phyloP scores from a whole-genome alignment of 2,888 invertebrate genomes.

The Thumatha senex region DNA sequence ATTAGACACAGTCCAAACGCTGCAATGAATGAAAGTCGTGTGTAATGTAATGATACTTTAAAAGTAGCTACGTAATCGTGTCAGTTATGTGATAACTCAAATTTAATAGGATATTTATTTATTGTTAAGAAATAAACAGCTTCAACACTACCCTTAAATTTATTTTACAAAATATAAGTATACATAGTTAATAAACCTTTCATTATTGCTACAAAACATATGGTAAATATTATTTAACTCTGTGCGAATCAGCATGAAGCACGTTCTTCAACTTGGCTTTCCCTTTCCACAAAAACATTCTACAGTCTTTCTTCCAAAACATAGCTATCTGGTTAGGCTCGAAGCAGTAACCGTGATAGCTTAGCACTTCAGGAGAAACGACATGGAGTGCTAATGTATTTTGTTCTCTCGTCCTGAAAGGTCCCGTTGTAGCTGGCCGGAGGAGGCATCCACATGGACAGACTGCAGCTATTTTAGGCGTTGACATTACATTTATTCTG shows the following conservation, averaged over 20 bases:
- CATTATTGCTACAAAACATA: slow-evolving; percentile 17
- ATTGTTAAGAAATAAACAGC: slow-evolving; percentile 39
- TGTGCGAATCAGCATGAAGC: slow-evolving; percentile 54
- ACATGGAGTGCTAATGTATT: slow-evolving; percentile 70
- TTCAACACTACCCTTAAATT: slow-evolving; percentile 32
- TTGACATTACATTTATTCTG: slow-evolving; percentile 53
- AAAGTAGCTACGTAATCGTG: slow-evolving; percentile 18
- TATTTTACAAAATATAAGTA: slow-evolving; percentile 28
- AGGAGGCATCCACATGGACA: slow-evolving; percentile 76
- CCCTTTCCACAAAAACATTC: slow-evolving; percentile 86
- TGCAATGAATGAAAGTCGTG: slow-evolving; percentile 73
- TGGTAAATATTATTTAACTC: slow-evolving; percentile 34
- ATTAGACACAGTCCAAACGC: slow-evolving; percentile 84
- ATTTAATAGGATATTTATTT: slow-evolving; percentile 37
- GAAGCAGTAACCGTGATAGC: slow-evolving; percentile 81
- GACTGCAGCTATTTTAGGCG: slow-evolving; percentile 56
- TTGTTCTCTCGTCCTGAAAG: slow-evolving; percentile 72
- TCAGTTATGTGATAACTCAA: slow-evolving; percentile 21
- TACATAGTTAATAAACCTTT: slow-evolving; percentile 21
- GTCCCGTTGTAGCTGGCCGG: slow-evolving; percentile 57
- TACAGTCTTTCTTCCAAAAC: slow-evolving; percentile 88
- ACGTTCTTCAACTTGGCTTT: slow-evolving; percentile 61
- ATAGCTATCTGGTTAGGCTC: slow-evolving; percentile 84
- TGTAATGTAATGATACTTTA: slow-evolving; percentile 4
- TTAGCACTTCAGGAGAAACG: slow-evolving; percentile 80